Evolutionary conservation across 2,797 vertebrate species (phyloP).

Genomic region (Peromyscus eremicus): DNA sequence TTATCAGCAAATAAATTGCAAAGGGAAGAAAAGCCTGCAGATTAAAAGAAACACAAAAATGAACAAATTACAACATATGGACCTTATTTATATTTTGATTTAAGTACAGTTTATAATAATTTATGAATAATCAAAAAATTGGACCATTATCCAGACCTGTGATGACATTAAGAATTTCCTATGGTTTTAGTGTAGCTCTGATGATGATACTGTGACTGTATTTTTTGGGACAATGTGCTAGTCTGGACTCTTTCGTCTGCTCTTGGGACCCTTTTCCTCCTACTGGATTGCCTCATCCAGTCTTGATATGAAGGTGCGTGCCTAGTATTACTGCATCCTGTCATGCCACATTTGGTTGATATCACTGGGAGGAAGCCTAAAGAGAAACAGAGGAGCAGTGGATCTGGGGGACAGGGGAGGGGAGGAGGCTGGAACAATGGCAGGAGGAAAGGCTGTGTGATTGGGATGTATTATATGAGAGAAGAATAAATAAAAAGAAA

Average conservation of each 20-base stretch:
- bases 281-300: not conserved
- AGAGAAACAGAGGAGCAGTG: no score
- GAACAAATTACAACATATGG: not conserved
- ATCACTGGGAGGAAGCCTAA: not conserved
- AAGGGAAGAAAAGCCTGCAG: not conserved
- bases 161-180: not conserved
- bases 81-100: conserved; percentile 16
- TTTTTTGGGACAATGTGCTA: not conserved
- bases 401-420: not conserved
- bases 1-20: not conserved
- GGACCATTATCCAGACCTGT: not conserved
- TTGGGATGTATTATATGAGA: not conserved
- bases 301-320: not conserved
- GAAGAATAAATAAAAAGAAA: not conserved
- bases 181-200: not conserved
- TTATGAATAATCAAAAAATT: not conserved
- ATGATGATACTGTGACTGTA: not conserved
- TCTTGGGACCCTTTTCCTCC: not conserved
- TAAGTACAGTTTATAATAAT: not conserved
- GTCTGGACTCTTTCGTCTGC: not conserved
- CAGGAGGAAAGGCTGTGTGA: no score
- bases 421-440: no score
- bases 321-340: not conserved
- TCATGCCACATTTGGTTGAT: no score
- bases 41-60: conserved; percentile 37